Conservation (phyloP, 2,113 vertebrate species). For the Pantherophis guttatus region DNA sequence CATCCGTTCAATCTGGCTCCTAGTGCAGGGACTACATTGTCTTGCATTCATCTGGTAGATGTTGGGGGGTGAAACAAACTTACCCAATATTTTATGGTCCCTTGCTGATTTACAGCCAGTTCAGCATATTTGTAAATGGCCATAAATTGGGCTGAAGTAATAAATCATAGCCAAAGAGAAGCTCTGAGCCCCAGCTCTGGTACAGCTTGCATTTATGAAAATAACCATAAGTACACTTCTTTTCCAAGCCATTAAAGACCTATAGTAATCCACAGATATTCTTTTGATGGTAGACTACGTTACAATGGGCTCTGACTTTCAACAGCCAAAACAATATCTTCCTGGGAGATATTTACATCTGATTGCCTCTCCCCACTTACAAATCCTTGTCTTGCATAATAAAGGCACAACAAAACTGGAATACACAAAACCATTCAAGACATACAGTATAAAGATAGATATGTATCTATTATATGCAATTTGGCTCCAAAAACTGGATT, state of each 20-base stretch:
- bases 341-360: not conserved
- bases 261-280: slow-evolving; percentile 42
- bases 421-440: not conserved
- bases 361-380: not conserved
- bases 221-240: slow-evolving; percentile 69
- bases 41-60: slow-evolving; percentile 64
- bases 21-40: slow-evolving; percentile 38
- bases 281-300: slow-evolving; percentile 26
- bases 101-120: slow-evolving; percentile 78
- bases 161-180: slow-evolving; percentile 76
- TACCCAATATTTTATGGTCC: slow-evolving; percentile 77
- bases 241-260: slow-evolving; percentile 21
- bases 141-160: slow-evolving; percentile 81
- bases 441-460: too few relatives aligned
- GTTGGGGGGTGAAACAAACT: slow-evolving; percentile 65
- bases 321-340: rapidly evolving
- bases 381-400: not conserved
- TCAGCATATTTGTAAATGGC: slow-evolving; percentile 81
- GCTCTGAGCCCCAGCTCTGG: slow-evolving; percentile 63
- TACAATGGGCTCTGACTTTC: not conserved
- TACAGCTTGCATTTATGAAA: slow-evolving; percentile 69
- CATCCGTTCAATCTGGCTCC: not conserved
- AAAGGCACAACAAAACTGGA: not conserved
- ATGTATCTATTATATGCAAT: not conserved
- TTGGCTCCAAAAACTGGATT: not conserved